These are phyloP conservation scores for Chrysaora quinquecirrha DNA, from an alignment of 30 jellyfish, hydroid and myxozoan species.

Conservation along the genomic window DNA sequence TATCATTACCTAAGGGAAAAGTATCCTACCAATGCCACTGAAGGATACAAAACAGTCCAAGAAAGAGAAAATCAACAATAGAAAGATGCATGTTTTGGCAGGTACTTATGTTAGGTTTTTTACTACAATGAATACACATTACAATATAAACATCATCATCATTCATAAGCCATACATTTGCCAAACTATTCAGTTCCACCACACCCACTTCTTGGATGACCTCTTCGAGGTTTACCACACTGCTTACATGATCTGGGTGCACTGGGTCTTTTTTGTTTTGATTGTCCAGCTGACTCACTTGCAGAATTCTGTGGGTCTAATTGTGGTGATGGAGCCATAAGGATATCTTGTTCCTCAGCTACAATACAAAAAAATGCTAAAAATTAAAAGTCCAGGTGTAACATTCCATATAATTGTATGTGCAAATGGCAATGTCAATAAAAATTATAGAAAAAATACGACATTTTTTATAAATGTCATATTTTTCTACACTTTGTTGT, in stretches of 20 bases:
- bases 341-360: slow-evolving; percentile 29
- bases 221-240: slow-evolving; percentile 11
- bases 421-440: neutral
- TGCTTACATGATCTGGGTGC: neutral
- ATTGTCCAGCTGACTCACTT: neutral
- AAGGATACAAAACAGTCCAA: slow-evolving; percentile 31
- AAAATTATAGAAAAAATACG: no score
- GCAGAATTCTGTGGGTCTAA: neutral
- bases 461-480: no score
- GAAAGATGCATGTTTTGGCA: neutral
- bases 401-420: no score
- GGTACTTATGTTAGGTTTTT: neutral
- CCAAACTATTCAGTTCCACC: no score
- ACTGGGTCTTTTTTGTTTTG: neutral
- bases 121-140: no score
- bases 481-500: no score
- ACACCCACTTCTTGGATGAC: slow-evolving; percentile 4
- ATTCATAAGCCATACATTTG: neutral
- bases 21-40: slow-evolving; percentile 14
- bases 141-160: no score
- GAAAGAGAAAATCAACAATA: slow-evolving; percentile 26
- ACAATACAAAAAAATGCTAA: neutral
- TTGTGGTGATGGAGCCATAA: neutral
- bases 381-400: no score
- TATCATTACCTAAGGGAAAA: slow-evolving; percentile 18